Evolutionary conservation across 2,113 vertebrate species (phyloP).

Genomic region (Carassius carassius): DNA sequence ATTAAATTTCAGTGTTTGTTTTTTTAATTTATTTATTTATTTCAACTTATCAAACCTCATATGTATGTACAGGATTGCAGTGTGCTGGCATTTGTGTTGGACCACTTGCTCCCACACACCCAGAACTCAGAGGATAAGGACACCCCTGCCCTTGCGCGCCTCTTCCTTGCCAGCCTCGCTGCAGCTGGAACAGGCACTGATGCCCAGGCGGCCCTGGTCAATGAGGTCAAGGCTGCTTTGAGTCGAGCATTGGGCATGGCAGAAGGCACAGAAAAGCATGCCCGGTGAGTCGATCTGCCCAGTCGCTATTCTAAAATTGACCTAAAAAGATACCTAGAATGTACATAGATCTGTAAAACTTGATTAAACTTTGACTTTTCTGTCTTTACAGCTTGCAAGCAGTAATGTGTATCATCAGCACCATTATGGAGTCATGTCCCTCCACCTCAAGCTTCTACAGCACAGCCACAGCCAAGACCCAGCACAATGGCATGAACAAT

Average conservation of each 20-base stretch:
- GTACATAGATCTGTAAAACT: background rate
- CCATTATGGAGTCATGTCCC: constrained; percentile 98
- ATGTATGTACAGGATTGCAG: constrained; percentile 83
- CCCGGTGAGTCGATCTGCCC: constrained; percentile 77
- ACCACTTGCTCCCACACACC: constrained; percentile 90
- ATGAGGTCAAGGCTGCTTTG: constrained; percentile 93
- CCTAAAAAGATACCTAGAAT: background rate
- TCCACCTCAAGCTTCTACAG: constrained; percentile 97
- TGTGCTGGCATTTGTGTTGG: constrained; percentile 90
- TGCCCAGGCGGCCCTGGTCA: constrained; percentile 90
- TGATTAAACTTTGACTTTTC: background rate
- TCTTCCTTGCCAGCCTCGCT: constrained; percentile 90
- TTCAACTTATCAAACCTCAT: background rate
- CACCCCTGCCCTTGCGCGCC: constrained; percentile 88
- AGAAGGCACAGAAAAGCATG: constrained; percentile 95
- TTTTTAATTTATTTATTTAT: background rate
- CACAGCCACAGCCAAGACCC: constrained; percentile 88
- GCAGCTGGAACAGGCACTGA: constrained; percentile 92
- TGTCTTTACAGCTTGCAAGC: constrained; percentile 84
- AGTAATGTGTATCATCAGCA: constrained; percentile 98
- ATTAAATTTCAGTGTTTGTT: no score
- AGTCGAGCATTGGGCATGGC: constrained; percentile 91
- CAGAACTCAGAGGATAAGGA: constrained; percentile 92
- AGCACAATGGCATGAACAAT: constrained; percentile 97
- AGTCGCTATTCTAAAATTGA: background rate